These are phyloP conservation scores for Hyles vespertilio DNA, from an alignment of 1,140 invertebrate genomes.

Conservation along the genomic window DNA sequence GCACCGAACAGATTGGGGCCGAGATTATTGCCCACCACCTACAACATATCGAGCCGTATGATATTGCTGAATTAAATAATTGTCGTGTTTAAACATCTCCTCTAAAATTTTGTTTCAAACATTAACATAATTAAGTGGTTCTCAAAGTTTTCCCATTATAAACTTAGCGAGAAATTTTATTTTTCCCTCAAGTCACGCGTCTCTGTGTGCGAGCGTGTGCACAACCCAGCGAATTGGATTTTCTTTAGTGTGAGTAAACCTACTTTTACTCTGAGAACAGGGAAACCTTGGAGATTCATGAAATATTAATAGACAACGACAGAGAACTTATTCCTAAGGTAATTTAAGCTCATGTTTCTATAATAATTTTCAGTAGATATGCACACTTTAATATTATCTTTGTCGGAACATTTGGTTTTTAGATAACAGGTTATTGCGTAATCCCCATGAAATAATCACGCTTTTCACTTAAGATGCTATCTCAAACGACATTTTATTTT, in stretches of 20 bases:
- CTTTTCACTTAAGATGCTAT: too few relatives aligned
- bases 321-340: slow-evolving; percentile 30
- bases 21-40: neutral
- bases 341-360: slow-evolving; percentile 29
- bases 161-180: slow-evolving; percentile 76
- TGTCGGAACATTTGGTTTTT: neutral
- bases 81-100: slow-evolving; percentile 70
- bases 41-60: neutral
- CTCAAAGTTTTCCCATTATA: slow-evolving; percentile 76
- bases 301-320: slow-evolving; percentile 53
- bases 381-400: slow-evolving; percentile 3
- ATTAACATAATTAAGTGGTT: slow-evolving; percentile 76
- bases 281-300: slow-evolving; percentile 61
- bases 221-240: slow-evolving; percentile 70
- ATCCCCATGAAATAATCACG: too few relatives aligned
- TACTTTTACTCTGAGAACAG: slow-evolving; percentile 70
- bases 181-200: slow-evolving; percentile 73
- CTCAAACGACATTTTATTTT: too few relatives aligned
- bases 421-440: neutral
- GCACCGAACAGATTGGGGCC: neutral
- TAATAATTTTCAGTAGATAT: slow-evolving; percentile 16
- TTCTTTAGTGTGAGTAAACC: slow-evolving; percentile 69
- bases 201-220: slow-evolving; percentile 62
- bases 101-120: slow-evolving; percentile 75
- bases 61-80: slow-evolving; percentile 44